Percentiles rank a stretch among this genome's conserved stretches.
Evolutionary conservation across 1,140 invertebrate genomes (phyloP).

Genomic region (Steinernema feltiae): DNA sequence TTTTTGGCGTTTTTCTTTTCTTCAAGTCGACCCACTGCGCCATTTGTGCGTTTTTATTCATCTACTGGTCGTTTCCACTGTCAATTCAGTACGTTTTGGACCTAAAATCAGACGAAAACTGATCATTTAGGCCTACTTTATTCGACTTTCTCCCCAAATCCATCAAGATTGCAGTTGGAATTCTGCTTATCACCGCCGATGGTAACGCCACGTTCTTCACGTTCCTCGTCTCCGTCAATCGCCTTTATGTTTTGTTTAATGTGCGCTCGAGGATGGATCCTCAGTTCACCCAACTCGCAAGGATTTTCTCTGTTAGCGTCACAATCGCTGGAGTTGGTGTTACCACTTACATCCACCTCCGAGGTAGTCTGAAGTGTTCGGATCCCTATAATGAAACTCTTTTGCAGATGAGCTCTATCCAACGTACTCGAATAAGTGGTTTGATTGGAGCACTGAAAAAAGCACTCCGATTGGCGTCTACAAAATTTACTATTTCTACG

Average conservation of each 20-base stretch:
- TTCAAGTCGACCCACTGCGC: neutral
- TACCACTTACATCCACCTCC: neutral
- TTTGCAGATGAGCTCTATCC: constrained; percentile 3
- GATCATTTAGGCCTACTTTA: neutral
- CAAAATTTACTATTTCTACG: constrained; percentile 5
- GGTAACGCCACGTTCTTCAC: constrained; percentile 3
- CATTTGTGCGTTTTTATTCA: neutral
- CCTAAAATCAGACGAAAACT: neutral
- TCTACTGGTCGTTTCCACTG: neutral
- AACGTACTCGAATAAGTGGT: neutral
- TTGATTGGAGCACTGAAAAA: neutral
- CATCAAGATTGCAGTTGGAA: neutral
- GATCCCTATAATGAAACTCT: neutral
- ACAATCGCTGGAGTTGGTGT: neutral
- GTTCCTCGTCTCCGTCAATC: neutral
- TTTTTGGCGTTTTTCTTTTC: neutral
- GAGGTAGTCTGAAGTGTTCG: neutral
- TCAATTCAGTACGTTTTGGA: neutral
- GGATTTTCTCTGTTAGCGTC: neutral
- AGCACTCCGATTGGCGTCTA: neutral
- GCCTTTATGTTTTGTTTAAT: neutral
- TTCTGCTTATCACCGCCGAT: neutral
- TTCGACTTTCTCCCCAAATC: neutral
- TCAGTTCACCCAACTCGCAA: neutral
- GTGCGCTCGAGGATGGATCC: neutral